Evolutionary conservation across 2,797 vertebrate species (phyloP).

Genomic region (Gymnopithys bicolor): DNA sequence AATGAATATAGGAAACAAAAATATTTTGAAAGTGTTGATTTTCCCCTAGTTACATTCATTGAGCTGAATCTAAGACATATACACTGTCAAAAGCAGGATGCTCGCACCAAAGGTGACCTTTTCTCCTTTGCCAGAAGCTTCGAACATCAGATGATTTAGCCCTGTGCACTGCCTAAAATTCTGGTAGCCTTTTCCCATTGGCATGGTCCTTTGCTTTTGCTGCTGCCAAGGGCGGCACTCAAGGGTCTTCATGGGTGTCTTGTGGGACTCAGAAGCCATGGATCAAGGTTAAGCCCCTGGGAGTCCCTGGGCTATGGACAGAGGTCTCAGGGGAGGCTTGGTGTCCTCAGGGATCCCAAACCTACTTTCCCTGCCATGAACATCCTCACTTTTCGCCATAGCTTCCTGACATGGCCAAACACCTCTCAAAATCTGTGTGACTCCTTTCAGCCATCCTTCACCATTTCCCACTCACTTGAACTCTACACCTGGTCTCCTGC

Average conservation of each 20-base stretch:
- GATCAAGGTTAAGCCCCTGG: neutral
- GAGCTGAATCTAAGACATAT: neutral
- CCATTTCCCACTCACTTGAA: neutral
- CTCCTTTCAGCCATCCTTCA: neutral
- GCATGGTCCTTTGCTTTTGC: neutral
- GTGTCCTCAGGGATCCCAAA: neutral
- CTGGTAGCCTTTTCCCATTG: neutral
- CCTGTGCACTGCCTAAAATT: accelerated
- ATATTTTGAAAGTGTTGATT: neutral
- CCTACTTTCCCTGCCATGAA: neutral
- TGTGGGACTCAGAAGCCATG: neutral
- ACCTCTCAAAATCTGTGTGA: neutral
- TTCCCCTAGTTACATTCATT: neutral
- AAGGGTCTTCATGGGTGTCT: no score
- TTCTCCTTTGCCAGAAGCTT: neutral
- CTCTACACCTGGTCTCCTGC: neutral
- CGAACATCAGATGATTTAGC: neutral
- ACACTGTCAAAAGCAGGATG: neutral
- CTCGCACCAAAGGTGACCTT: neutral
- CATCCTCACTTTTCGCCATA: neutral
- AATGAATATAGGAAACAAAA: neutral
- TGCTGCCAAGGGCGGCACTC: neutral
- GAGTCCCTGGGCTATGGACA: neutral
- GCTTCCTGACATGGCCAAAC: neutral
- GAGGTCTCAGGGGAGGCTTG: neutral